phyloP scores from a whole-genome alignment of 2,888 invertebrate genomes.

The Rhagophthalmus giganteus region DNA sequence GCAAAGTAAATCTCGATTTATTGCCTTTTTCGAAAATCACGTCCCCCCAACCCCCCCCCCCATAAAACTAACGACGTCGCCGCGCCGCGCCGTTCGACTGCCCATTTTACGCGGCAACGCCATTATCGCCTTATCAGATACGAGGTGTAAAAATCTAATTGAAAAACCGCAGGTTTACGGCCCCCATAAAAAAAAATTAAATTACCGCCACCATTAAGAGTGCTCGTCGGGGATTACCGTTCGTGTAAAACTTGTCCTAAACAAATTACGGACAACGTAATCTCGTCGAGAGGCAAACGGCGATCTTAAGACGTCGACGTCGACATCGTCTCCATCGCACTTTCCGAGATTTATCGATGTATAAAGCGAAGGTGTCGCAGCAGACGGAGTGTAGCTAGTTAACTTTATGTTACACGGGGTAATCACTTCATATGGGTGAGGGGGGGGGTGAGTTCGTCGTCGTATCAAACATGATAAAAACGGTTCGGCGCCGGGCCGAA shows the following conservation, averaged over 20 bases:
- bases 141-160: no score
- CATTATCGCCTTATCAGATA: no score
- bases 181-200: not conserved
- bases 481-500: constrained; percentile 1
- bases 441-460: not conserved
- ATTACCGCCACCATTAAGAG: no score
- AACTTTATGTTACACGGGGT: constrained; percentile 8
- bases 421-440: constrained; percentile 4
- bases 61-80: no score
- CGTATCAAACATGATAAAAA: constrained; percentile 6
- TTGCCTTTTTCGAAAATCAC: no score
- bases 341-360: constrained; percentile 1
- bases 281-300: not conserved
- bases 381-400: constrained; percentile 8
- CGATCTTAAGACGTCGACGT: constrained; percentile 7
- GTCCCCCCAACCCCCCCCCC: no score
- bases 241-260: constrained; percentile 8
- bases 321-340: constrained; percentile 3
- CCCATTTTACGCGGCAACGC: no score
- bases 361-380: constrained; percentile 7
- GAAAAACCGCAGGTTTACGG: no score
- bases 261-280: constrained; percentile 4
- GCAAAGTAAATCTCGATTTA: no score
- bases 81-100: no score
- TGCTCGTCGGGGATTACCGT: no score